Percentiles rank a stretch among this genome's conserved stretches.
Conservation (phyloP, 2,888 invertebrate species). For the Sinodicranocentrus sp. region DNA sequence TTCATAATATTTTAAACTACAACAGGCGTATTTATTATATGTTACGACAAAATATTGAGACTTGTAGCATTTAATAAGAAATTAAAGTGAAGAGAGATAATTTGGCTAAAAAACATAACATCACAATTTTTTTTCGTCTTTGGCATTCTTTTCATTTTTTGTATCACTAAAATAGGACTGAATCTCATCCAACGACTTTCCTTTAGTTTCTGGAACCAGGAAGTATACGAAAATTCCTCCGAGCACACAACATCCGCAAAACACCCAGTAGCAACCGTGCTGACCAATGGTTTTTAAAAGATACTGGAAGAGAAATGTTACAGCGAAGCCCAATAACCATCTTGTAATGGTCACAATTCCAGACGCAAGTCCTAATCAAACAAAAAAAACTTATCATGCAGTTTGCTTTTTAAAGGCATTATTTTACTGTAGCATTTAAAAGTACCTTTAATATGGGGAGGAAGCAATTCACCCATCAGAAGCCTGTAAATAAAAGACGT, state of each 20-base stretch:
- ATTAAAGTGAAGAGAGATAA: too few relatives aligned
- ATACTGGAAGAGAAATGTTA: constrained; percentile 72
- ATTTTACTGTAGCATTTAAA: background rate
- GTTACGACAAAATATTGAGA: too few relatives aligned
- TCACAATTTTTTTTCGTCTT: too few relatives aligned
- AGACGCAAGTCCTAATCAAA: constrained; percentile 70
- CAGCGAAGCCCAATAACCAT: constrained; percentile 73
- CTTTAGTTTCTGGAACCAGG: constrained; percentile 70
- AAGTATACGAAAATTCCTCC: constrained; percentile 66
- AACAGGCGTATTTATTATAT: too few relatives aligned
- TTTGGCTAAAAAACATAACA: too few relatives aligned
- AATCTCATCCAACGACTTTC: constrained; percentile 67
- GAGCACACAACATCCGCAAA: constrained; percentile 69
- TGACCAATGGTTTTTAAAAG: constrained; percentile 63
- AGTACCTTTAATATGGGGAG: constrained; percentile 69
- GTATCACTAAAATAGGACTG: too few relatives aligned
- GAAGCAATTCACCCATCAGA: constrained; percentile 73
- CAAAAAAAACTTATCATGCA: background rate
- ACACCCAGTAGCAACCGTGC: constrained; percentile 71
- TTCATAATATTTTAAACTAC: too few relatives aligned
- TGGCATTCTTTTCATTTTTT: too few relatives aligned
- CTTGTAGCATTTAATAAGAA: too few relatives aligned
- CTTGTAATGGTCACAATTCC: constrained; percentile 72
- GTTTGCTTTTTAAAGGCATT: background rate
- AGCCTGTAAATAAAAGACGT: constrained; percentile 37